Base-by-base conservation (phyloP, 2,113 vertebrate species). In the Upupa epops region DNA sequence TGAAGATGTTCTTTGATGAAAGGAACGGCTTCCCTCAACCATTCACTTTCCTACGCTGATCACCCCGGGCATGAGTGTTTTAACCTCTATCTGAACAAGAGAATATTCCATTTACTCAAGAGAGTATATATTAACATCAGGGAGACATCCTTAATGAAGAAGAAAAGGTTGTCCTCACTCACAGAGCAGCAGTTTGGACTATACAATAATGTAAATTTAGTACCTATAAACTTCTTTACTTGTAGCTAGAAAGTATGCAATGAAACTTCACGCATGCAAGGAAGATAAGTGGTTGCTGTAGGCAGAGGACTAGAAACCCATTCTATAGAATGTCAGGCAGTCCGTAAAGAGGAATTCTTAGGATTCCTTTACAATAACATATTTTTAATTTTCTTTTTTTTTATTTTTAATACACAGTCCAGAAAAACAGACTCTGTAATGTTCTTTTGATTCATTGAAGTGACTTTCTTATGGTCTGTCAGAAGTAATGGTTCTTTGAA, bases 51-150 rank as follows among this genome's bases (percentile, higher is more conserved):
- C 65, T 34, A 55, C 77, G 34, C 74, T 56, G 74, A 64, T 63
- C 79, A 86, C 88, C 82, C 69, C 46, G 68, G 61, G 70, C 75
- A 6, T 22, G 74, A 79, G 94, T 89, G 70, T 84, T 86, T 89
- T 87, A 74, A 42, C 61, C 61, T 86, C 69, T 34, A 59, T 46
- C 60, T 76, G 63, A 88, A 34, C 56, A 76, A 74, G 52, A 65
- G 51, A 90, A 88, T 58, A 10, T 56, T 40, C 49, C 8, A 46
- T 80, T 88, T 86, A 37, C 45, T 84, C 55, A 75, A 76, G 51
- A 73, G 49, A 87, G 86, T 60, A 6, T 52, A 45, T 45, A 6
- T 45, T 74, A 86, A 88, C 92, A 80, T 89, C 85, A 94, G 49
- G 37, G 31, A 90, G 54, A 25, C 51, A 83, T 92, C 56, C 83